These are phyloP conservation scores for Sweltsa coloradensis DNA, from an alignment of 1,140 invertebrate genomes.

Conservation along the genomic window DNA sequence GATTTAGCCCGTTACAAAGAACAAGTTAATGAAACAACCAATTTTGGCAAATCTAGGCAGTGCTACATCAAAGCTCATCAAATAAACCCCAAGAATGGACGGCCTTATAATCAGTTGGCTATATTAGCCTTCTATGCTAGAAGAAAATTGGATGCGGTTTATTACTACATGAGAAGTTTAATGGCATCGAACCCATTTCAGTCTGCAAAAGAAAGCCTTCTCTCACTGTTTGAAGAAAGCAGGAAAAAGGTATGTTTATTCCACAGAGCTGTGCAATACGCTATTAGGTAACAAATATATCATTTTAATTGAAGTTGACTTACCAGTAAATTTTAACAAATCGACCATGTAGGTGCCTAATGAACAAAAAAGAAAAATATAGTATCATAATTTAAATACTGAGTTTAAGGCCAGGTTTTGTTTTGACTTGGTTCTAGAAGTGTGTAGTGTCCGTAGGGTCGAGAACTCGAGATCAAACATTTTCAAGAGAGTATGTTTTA, in stretches of 20 bases:
- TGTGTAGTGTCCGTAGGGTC: too few species aligned
- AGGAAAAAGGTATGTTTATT: constrained; percentile 67
- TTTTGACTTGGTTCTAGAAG: too few species aligned
- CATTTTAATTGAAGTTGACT: too few species aligned
- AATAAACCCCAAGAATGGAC: constrained; percentile 87
- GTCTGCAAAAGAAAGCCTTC: constrained; percentile 76
- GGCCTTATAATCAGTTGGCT: constrained; percentile 91
- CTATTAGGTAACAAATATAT: not conserved
- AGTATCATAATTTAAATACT: too few species aligned
- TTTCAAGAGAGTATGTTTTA: too few species aligned
- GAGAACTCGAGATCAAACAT: too few species aligned
- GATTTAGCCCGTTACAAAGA: constrained; percentile 85
- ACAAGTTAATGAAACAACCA: constrained; percentile 66
- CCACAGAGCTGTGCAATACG: not conserved
- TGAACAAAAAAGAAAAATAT: too few species aligned
- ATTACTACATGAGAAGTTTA: constrained; percentile 90
- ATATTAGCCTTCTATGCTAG: constrained; percentile 77
- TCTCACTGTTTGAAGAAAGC: constrained; percentile 84
- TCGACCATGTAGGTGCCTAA: too few species aligned
- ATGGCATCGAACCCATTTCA: constrained; percentile 87
- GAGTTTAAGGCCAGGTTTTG: too few species aligned
- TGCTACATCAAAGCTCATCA: constrained; percentile 87
- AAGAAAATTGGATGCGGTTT: constrained; percentile 90
- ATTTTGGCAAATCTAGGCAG: constrained; percentile 75
- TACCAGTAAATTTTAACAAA: too few species aligned